Conservation (phyloP, 2,888 invertebrate genomes). For the Syritta pipiens region DNA sequence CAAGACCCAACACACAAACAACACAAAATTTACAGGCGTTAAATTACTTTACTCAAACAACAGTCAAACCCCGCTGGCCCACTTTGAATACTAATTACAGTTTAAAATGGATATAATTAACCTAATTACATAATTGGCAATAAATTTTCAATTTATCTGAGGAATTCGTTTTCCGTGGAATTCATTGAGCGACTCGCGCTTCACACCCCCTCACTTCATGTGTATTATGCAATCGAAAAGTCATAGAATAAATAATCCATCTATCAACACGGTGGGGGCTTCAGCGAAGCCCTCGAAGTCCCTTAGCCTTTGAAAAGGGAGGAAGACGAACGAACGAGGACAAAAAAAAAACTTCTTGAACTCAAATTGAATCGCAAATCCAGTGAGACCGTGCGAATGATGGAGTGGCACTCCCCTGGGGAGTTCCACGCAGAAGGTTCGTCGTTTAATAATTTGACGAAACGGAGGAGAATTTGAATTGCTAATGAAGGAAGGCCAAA, state of each 20-base stretch:
- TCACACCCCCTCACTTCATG: conserved; percentile 13
- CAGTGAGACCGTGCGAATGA: not conserved
- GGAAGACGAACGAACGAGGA: not conserved
- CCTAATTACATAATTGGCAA: conserved; percentile 64
- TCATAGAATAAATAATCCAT: conserved; percentile 48
- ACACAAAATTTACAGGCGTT: conserved; percentile 19
- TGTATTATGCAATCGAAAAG: conserved; percentile 40
- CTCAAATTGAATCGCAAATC: conserved; percentile 52
- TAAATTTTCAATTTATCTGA: conserved; percentile 57
- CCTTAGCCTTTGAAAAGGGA: not conserved
- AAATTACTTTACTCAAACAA: conserved; percentile 28
- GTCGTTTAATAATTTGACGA: conserved; percentile 52
- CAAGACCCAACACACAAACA: conserved; percentile 21
- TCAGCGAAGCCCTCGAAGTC: too few species aligned
- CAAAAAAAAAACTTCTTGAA: conserved; percentile 41
- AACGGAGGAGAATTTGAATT: conserved; percentile 52
- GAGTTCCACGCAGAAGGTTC: not conserved
- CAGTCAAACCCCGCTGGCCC: not conserved
- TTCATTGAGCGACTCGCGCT: not conserved
- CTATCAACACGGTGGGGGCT: not conserved
- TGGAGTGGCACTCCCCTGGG: not conserved
- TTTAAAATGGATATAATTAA: conserved; percentile 57
- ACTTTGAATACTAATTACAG: conserved; percentile 51
- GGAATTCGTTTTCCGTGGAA: conserved; percentile 37
- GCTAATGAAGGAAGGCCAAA: conserved; percentile 56